Conservation (phyloP, 64 coral and sea anemone species). For the Hydrozoanthus tunicans region DNA sequence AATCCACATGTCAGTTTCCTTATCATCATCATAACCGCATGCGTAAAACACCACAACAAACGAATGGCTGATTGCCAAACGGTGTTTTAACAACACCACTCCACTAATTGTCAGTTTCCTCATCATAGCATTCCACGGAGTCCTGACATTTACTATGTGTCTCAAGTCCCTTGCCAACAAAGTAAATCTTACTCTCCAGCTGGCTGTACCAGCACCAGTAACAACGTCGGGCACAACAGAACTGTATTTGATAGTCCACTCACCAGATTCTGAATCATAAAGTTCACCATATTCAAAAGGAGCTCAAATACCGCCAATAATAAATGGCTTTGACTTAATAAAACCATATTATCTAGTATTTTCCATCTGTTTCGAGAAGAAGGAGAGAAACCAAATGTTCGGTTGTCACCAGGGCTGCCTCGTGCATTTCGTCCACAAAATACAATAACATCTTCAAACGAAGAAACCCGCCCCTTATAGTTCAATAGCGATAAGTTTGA, state of each 20-base stretch:
- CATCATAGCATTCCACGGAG: too few species aligned
- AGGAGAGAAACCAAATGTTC: neutral
- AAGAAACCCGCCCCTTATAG: too few species aligned
- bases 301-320: neutral
- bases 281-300: neutral
- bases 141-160: too few species aligned
- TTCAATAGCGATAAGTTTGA: too few species aligned
- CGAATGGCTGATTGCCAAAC: neutral
- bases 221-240: too few species aligned
- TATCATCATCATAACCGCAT: neutral
- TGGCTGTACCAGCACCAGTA: neutral
- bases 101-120: neutral
- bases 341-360: neutral
- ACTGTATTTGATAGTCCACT: neutral
- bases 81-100: neutral
- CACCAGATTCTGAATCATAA: neutral
- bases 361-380: conserved; percentile 16
- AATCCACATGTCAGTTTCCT: too few species aligned
- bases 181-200: neutral
- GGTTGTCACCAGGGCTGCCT: neutral
- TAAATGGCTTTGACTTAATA: neutral
- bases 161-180: neutral
- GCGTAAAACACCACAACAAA: conserved; percentile 1
- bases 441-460: too few species aligned
- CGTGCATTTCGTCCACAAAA: too few species aligned